phyloP scores from a whole-genome alignment of 2,113 vertebrate genomes.

The Guaruba guarouba region DNA sequence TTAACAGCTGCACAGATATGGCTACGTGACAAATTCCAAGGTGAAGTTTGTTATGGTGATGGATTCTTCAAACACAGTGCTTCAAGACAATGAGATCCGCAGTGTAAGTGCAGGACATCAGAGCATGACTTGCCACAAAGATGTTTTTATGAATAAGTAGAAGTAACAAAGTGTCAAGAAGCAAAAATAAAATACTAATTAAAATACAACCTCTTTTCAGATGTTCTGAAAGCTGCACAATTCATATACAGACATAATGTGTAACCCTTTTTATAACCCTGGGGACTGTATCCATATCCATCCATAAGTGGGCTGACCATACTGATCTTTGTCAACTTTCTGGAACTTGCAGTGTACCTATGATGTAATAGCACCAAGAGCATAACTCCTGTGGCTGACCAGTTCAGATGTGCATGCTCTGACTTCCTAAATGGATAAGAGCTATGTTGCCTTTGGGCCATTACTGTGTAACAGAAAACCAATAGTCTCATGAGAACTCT shows the following conservation, averaged over 20 bases:
- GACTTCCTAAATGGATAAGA: not conserved
- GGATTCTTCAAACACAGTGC: slow-evolving; percentile 94
- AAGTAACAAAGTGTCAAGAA: not conserved
- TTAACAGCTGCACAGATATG: slow-evolving; percentile 84
- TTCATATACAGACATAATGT: slow-evolving; percentile 97
- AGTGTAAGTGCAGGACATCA: slow-evolving; percentile 80
- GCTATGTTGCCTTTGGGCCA: not conserved
- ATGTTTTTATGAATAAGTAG: no score
- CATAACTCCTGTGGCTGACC: not conserved
- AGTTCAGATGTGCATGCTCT: not conserved
- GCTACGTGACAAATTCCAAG: slow-evolving; percentile 96
- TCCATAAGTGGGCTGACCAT: slow-evolving; percentile 51
- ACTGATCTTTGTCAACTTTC: not conserved
- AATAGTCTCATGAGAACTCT: not conserved
- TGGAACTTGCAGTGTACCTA: not conserved
- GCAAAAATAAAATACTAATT: not conserved
- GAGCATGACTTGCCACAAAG: not conserved
- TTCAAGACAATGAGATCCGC: slow-evolving; percentile 96
- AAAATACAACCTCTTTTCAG: slow-evolving; percentile 67
- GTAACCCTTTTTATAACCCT: slow-evolving; percentile 95
- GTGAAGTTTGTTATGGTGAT: slow-evolving; percentile 99
- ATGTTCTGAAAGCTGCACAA: slow-evolving; percentile 98
- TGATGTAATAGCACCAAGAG: not conserved
- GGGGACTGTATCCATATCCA: slow-evolving; percentile 73
- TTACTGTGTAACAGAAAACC: not conserved